Evolutionary conservation across 1,140 invertebrate genomes (phyloP).

Genomic region (Drosophila ogumai): DNA sequence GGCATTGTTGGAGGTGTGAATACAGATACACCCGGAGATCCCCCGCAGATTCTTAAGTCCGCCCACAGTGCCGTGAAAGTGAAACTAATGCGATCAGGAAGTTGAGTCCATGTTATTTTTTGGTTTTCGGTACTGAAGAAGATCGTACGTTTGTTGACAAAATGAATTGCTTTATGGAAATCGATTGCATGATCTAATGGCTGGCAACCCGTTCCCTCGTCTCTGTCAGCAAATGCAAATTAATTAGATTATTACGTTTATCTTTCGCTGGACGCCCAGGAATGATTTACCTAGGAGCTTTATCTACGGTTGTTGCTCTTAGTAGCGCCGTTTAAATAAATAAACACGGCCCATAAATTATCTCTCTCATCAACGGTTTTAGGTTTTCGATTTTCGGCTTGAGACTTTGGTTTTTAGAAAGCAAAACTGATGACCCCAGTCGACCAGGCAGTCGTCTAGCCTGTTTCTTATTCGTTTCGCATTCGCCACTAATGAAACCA

Average conservation of each 20-base stretch:
- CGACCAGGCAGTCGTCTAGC: constrained; percentile 39
- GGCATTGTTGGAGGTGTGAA: constrained; percentile 72
- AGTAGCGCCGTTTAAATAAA: constrained; percentile 67
- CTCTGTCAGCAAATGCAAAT: constrained; percentile 61
- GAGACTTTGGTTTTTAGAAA: constrained; percentile 43
- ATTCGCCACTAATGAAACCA: constrained; percentile 49
- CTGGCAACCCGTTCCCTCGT: constrained; percentile 43
- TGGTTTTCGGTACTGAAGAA: constrained; percentile 24
- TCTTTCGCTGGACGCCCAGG: constrained; percentile 53
- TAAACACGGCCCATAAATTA: constrained; percentile 64
- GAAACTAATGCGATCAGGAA: constrained; percentile 62
- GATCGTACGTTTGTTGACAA: constrained; percentile 54
- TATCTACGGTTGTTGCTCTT: constrained; percentile 58
- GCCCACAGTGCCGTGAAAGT: constrained; percentile 57
- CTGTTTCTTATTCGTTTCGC: constrained; percentile 48
- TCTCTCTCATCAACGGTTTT: constrained; percentile 17
- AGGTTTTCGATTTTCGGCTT: constrained; percentile 6
- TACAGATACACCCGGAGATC: constrained; percentile 19
- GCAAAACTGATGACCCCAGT: constrained; percentile 51
- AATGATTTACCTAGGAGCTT: constrained; percentile 70
- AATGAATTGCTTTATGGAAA: constrained; percentile 60
- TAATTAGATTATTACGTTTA: constrained; percentile 70
- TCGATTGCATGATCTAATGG: constrained; percentile 63
- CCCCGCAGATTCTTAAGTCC: constrained; percentile 19
- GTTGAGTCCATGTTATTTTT: constrained; percentile 18